A percentile compares a stretch with the other conserved stretches of the same genome.
Conservation (phyloP, 1,140 invertebrate genomes). For the Ganaspis sp. region DNA sequence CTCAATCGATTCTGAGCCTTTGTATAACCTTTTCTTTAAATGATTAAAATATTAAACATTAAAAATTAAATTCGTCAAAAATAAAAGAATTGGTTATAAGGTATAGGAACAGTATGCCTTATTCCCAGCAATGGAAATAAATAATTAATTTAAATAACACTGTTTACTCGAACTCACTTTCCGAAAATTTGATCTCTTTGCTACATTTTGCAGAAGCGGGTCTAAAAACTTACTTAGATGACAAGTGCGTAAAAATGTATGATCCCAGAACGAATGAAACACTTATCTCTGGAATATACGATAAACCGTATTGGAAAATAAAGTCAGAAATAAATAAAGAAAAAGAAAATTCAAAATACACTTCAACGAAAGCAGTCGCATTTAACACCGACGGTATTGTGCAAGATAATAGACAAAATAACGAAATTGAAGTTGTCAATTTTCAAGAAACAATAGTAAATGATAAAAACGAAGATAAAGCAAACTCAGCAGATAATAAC, state of each 20-base stretch:
- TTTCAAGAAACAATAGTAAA: too few species aligned
- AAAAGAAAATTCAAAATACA: background rate
- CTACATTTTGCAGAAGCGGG: slow-evolving; percentile 17
- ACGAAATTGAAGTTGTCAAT: background rate
- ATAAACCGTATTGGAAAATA: slow-evolving; percentile 16
- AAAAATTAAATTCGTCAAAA: too few species aligned
- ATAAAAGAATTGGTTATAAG: too few species aligned
- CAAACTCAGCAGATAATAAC: too few species aligned
- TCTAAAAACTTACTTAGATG: slow-evolving; percentile 3
- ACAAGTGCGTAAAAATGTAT: background rate
- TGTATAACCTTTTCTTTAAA: too few species aligned
- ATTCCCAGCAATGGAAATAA: background rate
- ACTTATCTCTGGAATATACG: slow-evolving; percentile 21
- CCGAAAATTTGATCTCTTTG: slow-evolving; percentile 24
- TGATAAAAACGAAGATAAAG: too few species aligned
- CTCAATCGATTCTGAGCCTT: too few species aligned
- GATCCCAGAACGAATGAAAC: slow-evolving; percentile 2
- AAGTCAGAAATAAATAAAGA: slow-evolving; percentile 20
- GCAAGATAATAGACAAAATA: background rate
- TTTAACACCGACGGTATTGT: background rate
- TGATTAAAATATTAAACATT: too few species aligned
- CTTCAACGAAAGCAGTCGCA: background rate
- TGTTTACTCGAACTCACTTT: background rate
- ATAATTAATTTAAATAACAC: background rate
- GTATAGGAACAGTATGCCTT: background rate